Percentiles rank a stretch among this genome's conserved stretches.
phyloP scores from a whole-genome alignment of 2,888 invertebrate species.

The Drosophila limbata region DNA sequence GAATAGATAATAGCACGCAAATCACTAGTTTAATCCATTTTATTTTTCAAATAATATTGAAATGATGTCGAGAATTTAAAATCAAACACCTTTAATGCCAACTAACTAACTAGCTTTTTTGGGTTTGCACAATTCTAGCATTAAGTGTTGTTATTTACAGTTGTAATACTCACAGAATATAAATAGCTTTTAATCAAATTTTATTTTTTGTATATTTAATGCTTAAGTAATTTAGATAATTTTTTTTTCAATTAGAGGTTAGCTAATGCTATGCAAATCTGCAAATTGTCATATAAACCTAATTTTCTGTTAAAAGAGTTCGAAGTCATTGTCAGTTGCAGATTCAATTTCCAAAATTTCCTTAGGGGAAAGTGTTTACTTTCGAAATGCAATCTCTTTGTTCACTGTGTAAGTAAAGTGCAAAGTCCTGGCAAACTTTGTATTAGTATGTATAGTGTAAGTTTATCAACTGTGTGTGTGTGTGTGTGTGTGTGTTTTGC shows the following conservation, averaged over 20 bases:
- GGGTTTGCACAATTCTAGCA: too few species aligned
- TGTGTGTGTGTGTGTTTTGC: neutral
- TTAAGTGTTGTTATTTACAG: too few species aligned
- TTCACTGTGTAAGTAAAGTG: slow-evolving; percentile 7
- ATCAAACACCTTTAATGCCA: neutral
- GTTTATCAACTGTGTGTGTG: neutral
- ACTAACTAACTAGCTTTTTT: too few species aligned
- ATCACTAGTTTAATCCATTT: neutral
- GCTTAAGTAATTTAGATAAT: neutral
- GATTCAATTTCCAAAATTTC: neutral
- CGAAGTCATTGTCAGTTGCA: neutral
- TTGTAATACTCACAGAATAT: too few species aligned
- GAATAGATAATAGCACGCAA: neutral
- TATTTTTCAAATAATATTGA: neutral
- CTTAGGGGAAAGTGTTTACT: slow-evolving; percentile 9
- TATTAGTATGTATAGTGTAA: neutral
- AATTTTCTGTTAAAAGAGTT: neutral
- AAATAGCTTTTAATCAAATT: too few species aligned
- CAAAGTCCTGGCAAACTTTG: slow-evolving; percentile 20
- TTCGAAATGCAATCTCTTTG: slow-evolving; percentile 13
- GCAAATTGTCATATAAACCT: neutral
- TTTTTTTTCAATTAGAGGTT: neutral
- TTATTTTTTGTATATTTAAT: too few species aligned
- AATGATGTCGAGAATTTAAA: neutral
- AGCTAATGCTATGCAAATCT: neutral